These are phyloP conservation scores for Cetonia aurata DNA, from an alignment of 2,888 invertebrate species.

Conservation along the genomic window DNA sequence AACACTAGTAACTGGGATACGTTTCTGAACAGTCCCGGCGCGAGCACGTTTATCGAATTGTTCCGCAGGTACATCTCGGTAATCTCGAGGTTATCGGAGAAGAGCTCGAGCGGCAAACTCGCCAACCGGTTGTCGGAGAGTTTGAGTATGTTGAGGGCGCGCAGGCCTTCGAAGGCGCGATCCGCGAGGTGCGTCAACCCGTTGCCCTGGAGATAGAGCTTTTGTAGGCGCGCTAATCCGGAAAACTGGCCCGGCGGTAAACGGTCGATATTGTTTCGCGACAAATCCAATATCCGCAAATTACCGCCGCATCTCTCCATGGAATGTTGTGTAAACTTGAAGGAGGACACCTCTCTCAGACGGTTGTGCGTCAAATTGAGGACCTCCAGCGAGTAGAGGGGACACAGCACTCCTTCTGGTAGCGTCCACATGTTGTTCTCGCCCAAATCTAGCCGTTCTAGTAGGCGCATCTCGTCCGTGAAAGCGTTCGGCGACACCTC, in stretches of 20 bases:
- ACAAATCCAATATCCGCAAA: constrained; percentile 79
- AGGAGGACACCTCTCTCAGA: constrained; percentile 80
- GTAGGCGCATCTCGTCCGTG: constrained; percentile 78
- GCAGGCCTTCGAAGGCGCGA: constrained; percentile 81
- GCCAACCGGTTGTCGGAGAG: constrained; percentile 85
- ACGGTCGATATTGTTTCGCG: constrained; percentile 82
- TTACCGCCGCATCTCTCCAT: constrained; percentile 79
- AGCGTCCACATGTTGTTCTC: constrained; percentile 86
- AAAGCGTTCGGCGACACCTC: constrained; percentile 82
- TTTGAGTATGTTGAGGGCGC: constrained; percentile 79
- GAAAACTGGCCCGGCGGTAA: constrained; percentile 80
- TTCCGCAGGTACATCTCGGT: constrained; percentile 86
- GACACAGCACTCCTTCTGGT: constrained; percentile 82
- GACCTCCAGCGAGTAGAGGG: constrained; percentile 79
- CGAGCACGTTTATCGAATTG: constrained; percentile 84
- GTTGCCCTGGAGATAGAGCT: constrained; percentile 83
- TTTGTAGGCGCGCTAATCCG: constrained; percentile 78
- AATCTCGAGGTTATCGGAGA: constrained; percentile 81
- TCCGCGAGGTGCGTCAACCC: constrained; percentile 82
- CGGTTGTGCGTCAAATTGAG: constrained; percentile 85
- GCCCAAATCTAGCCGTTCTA: constrained; percentile 81
- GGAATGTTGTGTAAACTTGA: constrained; percentile 76
- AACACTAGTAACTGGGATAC: constrained; percentile 80
- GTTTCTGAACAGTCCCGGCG: constrained; percentile 84
- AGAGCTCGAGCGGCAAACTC: constrained; percentile 85